These are phyloP conservation scores for Enteromius mattozi DNA, from an alignment of 2,797 vertebrate genomes.

Conservation along the genomic window DNA sequence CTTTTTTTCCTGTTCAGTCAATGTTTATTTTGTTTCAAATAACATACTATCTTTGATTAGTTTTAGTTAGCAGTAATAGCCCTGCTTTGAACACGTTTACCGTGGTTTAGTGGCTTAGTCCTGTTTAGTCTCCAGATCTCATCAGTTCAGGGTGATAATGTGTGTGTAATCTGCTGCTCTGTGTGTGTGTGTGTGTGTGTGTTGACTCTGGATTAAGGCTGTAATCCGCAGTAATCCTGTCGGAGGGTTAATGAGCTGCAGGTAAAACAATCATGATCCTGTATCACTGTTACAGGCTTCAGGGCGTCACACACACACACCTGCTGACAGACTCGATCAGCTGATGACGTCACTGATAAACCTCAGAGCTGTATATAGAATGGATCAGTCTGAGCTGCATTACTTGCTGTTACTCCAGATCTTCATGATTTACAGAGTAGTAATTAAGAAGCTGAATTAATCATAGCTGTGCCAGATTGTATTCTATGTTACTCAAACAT, in stretches of 20 bases:
- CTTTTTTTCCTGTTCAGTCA: background rate
- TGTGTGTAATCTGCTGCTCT: constrained; percentile 31
- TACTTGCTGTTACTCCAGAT: background rate
- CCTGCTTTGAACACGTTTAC: background rate
- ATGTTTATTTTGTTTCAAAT: background rate
- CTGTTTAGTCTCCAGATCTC: background rate
- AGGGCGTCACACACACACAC: constrained; percentile 14
- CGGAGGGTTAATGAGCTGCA: constrained; percentile 27
- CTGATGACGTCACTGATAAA: background rate
- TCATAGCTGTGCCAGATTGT: background rate
- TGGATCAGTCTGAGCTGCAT: too few relatives aligned
- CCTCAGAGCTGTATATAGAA: background rate
- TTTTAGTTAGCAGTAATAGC: background rate
- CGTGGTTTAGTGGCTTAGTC: background rate
- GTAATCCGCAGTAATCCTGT: constrained; percentile 42
- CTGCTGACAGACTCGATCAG: background rate
- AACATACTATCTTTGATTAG: background rate
- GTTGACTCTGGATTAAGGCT: constrained; percentile 14
- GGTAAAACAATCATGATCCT: background rate
- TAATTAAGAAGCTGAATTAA: background rate
- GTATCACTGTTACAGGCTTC: constrained; percentile 3
- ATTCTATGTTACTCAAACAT: background rate
- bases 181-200: background rate
- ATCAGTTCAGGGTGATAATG: constrained; percentile 3
- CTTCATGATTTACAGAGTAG: background rate